These are phyloP conservation scores for Pantherophis alleghaniensis DNA, from an alignment of 2,797 vertebrate species.

Conservation along the genomic window DNA sequence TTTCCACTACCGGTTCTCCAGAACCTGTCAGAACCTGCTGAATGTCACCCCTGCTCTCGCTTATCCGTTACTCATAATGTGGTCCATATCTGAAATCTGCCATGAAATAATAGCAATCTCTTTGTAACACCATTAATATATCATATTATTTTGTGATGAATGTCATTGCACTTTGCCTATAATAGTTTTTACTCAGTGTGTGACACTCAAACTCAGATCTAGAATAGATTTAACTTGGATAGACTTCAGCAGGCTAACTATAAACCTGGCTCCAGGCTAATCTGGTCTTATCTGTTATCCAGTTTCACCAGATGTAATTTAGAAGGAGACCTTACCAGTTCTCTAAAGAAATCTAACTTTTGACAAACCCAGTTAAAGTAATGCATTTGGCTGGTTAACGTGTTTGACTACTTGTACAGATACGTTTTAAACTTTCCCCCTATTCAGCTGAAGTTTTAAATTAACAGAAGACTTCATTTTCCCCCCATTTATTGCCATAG, in stretches of 20 bases:
- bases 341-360: not conserved
- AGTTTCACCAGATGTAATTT: not conserved
- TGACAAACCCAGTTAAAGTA: not conserved
- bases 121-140: not conserved
- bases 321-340: not conserved
- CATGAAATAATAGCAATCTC: not conserved
- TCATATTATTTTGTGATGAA: not conserved
- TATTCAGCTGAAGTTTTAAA: not conserved
- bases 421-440: not conserved
- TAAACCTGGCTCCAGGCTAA: not conserved
- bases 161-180: not conserved
- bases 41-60: too few relatives aligned
- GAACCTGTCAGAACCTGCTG: too few relatives aligned
- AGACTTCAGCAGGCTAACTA: not conserved
- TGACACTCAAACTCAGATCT: not conserved
- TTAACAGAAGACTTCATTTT: not conserved
- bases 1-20: too few relatives aligned
- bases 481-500: not conserved
- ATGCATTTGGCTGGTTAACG: not conserved
- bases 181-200: not conserved
- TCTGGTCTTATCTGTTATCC: not conserved
- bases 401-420: not conserved
- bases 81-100: not conserved
- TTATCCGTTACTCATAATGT: not conserved
- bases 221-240: not conserved